Percentiles rank a stretch among this genome's conserved stretches.
Conservation (phyloP, 2,888 invertebrate genomes). For the Pristionchus fissidentatus region DNA sequence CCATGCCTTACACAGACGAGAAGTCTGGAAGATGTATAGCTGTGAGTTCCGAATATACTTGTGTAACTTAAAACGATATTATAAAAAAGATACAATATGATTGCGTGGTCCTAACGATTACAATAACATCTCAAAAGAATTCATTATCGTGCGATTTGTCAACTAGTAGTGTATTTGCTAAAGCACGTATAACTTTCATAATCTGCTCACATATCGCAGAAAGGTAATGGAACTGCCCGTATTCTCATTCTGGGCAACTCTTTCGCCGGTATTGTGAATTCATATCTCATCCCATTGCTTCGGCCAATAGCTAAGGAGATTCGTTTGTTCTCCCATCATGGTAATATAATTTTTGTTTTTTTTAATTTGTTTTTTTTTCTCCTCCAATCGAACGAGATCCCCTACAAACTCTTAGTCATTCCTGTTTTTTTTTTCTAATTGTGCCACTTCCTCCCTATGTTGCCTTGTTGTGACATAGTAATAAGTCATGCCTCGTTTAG, state of each 20-base stretch:
- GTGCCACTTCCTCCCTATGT: too few species aligned
- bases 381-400: too few species aligned
- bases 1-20: neutral
- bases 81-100: neutral
- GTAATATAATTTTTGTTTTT: neutral
- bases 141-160: too few species aligned
- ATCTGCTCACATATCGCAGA: neutral
- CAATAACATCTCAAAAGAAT: too few species aligned
- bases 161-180: too few species aligned
- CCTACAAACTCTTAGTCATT: too few species aligned
- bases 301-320: neutral
- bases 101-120: too few species aligned
- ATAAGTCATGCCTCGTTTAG: too few species aligned
- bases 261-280: neutral
- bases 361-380: neutral
- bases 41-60: neutral
- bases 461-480: too few species aligned
- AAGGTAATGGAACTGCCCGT: neutral
- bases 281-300: neutral
- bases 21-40: neutral
- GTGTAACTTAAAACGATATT: neutral
- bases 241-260: constrained; percentile 1
- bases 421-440: too few species aligned
- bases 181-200: too few species aligned
- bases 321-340: neutral